Evolutionary conservation across 1,140 invertebrate species (phyloP), one percentile per base, ranked within the genome.

Genomic region (Pogonus chalceus): DNA sequence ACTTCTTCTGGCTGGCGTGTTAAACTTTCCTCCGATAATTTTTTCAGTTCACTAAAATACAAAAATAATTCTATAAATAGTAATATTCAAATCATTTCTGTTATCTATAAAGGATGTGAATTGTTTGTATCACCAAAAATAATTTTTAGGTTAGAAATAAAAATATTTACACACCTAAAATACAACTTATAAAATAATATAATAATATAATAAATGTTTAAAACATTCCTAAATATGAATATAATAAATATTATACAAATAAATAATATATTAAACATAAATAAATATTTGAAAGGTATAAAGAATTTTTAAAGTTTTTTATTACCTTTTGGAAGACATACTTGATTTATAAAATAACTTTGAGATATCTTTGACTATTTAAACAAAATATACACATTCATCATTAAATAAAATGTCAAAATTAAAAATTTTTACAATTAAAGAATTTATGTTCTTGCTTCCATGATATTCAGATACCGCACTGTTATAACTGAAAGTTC

Each of bases 1-100:
- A 97, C 92, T 73, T 96, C 93, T 51, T 97, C 93, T 0, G 94
- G 93, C 63, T 93, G 90, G 63, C 92, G 81, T 52, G 89, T 88
- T 51, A 96, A 79, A 67, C 87, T 90, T 76, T 95, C 92, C 70
- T 96, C 92, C 16, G 89, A 92, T 10, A 94, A 76, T 68, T 92
- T 91, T 68, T 90, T 92, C 55, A 95, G 72, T 72, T 90, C 86
- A 68, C 86, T 89, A 69, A 10, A 83, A 81, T n/a, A 62, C 68
- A 69, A 50, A 51, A 23, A 7, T 4, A 31, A 43, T 43, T 10
- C 37, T n/a, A n/a, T n/a, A n/a, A n/a, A n/a, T n/a, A n/a, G n/a
- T n/a, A n/a, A n/a, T n/a, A n/a, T n/a, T n/a, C n/a, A n/a, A n/a
- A n/a, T n/a, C n/a, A n/a, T n/a, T n/a, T n/a, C n/a, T n/a, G n/a